These are phyloP conservation scores for Pyxicephalus adspersus DNA, from an alignment of 2,113 vertebrate genomes.

Conservation along the genomic window DNA sequence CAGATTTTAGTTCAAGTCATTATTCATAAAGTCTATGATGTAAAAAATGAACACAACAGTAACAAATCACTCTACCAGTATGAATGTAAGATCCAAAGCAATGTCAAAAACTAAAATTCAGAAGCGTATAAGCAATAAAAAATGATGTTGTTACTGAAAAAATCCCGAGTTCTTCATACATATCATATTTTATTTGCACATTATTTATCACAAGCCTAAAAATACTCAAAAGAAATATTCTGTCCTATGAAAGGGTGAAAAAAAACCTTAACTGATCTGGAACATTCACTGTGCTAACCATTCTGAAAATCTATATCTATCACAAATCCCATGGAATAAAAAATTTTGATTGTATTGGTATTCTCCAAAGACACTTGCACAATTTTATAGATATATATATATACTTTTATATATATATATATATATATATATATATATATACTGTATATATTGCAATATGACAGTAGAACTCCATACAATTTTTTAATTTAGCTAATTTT, in stretches of 20 bases:
- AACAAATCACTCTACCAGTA: not conserved
- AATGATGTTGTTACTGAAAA: constrained; percentile 2
- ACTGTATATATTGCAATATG: no score
- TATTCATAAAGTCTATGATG: no score
- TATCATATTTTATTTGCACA: constrained; percentile 30
- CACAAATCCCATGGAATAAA: constrained; percentile 5
- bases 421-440: no score
- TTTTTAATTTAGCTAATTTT: no score
- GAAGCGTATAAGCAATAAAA: not conserved
- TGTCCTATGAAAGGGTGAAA: not conserved
- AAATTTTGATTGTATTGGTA: constrained; percentile 16
- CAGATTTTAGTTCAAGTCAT: no score
- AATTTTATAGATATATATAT: no score
- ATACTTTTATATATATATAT: no score
- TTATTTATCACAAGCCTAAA: not conserved
- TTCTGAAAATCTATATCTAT: constrained; percentile 17
- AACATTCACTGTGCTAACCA: not conserved
- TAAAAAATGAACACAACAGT: no score
- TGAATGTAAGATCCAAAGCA: not conserved
- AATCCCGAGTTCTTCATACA: constrained; percentile 20
- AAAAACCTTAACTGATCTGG: constrained; percentile 1
- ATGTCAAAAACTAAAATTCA: not conserved
- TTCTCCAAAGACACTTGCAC: not conserved
- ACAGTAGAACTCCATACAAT: no score
- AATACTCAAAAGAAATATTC: not conserved